Percentiles rank a stretch among this genome's conserved stretches.
Conservation (phyloP, 1,140 invertebrate genomes). For the Caenorhabditis briggsae region DNA sequence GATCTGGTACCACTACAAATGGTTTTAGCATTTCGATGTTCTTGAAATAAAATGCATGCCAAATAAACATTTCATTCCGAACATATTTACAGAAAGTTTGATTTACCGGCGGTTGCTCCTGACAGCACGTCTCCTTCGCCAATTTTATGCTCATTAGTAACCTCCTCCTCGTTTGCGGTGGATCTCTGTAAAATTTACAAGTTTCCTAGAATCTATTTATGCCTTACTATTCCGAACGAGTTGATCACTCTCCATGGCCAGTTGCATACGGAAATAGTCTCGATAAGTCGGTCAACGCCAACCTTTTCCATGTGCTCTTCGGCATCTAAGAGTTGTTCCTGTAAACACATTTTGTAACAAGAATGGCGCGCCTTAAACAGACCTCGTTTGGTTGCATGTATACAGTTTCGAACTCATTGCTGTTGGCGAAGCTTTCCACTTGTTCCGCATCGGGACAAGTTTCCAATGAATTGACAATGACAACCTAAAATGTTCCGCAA, state of each 20-base stretch:
- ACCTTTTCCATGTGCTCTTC: not conserved
- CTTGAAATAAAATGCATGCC: too few species aligned
- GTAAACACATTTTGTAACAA: not conserved
- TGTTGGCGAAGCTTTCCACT: not conserved
- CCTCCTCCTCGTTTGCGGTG: not conserved
- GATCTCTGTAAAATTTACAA: too few species aligned
- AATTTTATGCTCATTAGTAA: not conserved
- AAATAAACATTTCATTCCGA: not conserved
- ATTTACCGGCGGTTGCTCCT: conserved; percentile 13
- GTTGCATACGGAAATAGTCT: conserved; percentile 10
- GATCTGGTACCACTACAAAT: too few species aligned
- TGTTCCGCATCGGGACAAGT: not conserved
- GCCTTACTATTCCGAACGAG: not conserved
- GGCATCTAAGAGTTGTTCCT: conserved; percentile 10
- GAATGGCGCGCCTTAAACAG: not conserved
- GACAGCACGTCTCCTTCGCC: not conserved
- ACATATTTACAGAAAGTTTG: not conserved
- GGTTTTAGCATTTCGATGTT: too few species aligned
- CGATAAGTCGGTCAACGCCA: not conserved
- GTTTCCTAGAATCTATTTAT: not conserved
- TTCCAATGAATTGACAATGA: not conserved
- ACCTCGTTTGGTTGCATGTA: conserved; percentile 12
- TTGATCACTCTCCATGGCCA: conserved; percentile 34
- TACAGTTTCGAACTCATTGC: conserved; percentile 28
- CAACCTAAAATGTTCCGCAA: not conserved